Base-by-base conservation (phyloP, 1,140 invertebrate genomes). In the Triops longicaudatus region DNA sequence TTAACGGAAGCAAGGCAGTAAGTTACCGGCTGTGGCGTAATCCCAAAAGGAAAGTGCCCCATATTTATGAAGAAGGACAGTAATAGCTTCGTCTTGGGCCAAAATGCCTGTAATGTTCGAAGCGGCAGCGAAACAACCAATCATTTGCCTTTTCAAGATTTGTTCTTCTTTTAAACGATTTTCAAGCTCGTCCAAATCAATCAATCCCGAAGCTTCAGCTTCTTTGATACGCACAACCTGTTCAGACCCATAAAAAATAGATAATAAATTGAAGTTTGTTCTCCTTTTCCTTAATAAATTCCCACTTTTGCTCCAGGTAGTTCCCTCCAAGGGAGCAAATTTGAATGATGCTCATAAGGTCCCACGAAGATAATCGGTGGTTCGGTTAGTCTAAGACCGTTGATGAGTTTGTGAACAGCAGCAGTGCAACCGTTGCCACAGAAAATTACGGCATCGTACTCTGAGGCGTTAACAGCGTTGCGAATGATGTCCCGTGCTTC, bases 21-120 rank as follows among this genome's bases (percentile, higher is more conserved):
- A 12, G 17, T 63, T 63, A 63, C 50, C 50, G 73, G 92, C 92
- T 10, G 93, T 88, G 5, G 93, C 93, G 84, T 94, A 97, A 84
- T 97, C 95, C 93, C 94, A 97, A 81, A 97, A 91, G 3, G 92
- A 90, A 75, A 94, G 86, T 2, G 93, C 94, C 2, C 90, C 90
- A 82, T 94, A 92, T 80, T 91, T 89, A 81, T 96, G 93, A 9
- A 97, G 86, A 1, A 95, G 83, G 14, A 91, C 84, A 1, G 94
- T 95, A 9, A 95, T 91, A 0, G 90, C 88, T 37, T 94, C 88
- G 81, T 94, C 92, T 86, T 96, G 93, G 73, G 90, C 88, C 72
- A 96, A 82, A 75, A 94, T 89, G n/a, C 95, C 95, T 11, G 95
- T 96, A 22, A 96, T 89, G 83, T 94, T 96, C 43, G 93, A 96